phyloP scores from a whole-genome alignment of 2,797 vertebrate species.

The Dendrocincla tyrannina region DNA sequence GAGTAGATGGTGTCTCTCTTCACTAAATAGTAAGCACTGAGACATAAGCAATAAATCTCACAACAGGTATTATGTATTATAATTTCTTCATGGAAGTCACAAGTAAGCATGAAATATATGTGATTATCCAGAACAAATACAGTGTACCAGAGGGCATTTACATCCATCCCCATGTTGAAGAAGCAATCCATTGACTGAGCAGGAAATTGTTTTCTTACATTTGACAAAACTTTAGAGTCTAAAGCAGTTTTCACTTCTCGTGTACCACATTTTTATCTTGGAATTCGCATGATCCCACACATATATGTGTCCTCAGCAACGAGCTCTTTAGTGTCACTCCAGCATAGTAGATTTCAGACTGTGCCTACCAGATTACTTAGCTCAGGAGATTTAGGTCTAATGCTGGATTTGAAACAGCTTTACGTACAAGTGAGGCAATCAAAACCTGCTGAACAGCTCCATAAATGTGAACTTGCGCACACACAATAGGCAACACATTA shows the following conservation, averaged over 20 bases:
- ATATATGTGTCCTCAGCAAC: neutral
- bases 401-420: neutral
- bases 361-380: neutral
- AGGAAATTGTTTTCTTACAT: neutral
- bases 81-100: neutral
- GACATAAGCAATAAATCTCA: neutral
- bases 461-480: neutral
- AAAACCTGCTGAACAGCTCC: neutral
- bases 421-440: neutral
- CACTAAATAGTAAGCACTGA: neutral
- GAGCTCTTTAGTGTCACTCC: neutral
- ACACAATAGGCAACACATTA: neutral
- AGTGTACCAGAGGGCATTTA: neutral
- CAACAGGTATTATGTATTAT: neutral
- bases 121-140: neutral
- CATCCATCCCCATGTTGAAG: neutral
- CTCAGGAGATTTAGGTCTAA: neutral
- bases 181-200: neutral
- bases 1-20: neutral
- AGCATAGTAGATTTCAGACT: neutral
- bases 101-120: neutral
- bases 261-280: neutral
- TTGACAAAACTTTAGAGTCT: neutral
- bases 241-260: neutral
- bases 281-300: neutral